Base-by-base conservation (phyloP, 2,113 vertebrate genomes). In the Antidorcas marsupialis region DNA sequence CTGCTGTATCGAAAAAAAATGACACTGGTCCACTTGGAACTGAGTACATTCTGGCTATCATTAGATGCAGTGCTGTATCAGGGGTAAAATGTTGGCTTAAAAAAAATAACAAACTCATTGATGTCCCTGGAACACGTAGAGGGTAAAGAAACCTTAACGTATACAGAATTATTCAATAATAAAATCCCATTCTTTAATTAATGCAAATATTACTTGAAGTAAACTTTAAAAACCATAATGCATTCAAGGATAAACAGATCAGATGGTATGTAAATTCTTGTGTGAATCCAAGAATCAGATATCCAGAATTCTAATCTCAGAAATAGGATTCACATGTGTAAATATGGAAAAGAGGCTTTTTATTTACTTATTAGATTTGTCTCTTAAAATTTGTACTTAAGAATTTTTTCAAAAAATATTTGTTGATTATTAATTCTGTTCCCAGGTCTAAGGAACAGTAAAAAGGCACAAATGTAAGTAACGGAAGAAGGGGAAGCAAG, bases 171-270 rank as follows among this genome's bases (percentile, higher is more conserved):
- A 89, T 5, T 86, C 36, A 96, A 81, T 86, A 95, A 94, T 81
- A 96, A 91, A 91, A 71, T 87, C 25, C 23, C 11, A 94, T 91
- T 95, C n/a, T 97, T 90, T 53, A 97, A 88, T 67, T 82, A 92
- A 82, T 86, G 4, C 60, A 97, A 96, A 96, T 84, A 89, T 62
- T 74, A 90, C 39, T 74, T 82, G 23, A 96, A 89, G 36, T 95
- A 94, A 82, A 97, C 43, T 94, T 93, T 82, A 81, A 95, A 97
- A 76, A 96, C 78, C 16, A 95, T 85, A 96, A 82, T 59, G 7
- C 19, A 85, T 88, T 94, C 64, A 52, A 95, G 28, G 27, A 76
- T 53, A 88, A 95, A 87, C 27, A 95, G 47, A 89, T 94, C 16
- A 97, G 52, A 89, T 3, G 78, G 25, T 43, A 91, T 2, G 67